phyloP scores from a whole-genome alignment of 2,113 vertebrate genomes.

The Potamarius usumacintae region DNA sequence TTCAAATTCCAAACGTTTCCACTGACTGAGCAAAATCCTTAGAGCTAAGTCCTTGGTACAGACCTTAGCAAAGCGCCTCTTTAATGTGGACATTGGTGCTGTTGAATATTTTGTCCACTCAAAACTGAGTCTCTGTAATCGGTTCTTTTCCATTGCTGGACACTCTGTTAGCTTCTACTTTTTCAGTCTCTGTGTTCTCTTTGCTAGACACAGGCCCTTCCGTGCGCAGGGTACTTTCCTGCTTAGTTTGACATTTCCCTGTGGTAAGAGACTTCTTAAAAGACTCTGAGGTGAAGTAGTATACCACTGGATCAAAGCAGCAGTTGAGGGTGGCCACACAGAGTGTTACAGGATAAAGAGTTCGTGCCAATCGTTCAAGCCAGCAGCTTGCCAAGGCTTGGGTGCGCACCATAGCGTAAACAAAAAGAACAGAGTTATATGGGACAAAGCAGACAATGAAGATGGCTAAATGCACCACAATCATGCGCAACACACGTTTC shows the following conservation, averaged over 20 bases:
- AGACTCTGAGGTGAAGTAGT: constrained; percentile 96
- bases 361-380: constrained; percentile 88
- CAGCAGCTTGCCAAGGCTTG: constrained; percentile 87
- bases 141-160: constrained; percentile 78
- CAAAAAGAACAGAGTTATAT: constrained; percentile 93
- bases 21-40: constrained; percentile 7
- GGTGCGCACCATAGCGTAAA: constrained; percentile 92
- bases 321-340: constrained; percentile 94
- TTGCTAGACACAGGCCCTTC: constrained; percentile 75
- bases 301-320: constrained; percentile 96
- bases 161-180: constrained; percentile 63
- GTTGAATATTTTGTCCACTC: constrained; percentile 52
- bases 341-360: constrained; percentile 91
- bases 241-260: constrained; percentile 78
- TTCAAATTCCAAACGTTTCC: constrained; percentile 33
- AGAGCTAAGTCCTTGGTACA: background rate
- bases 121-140: constrained; percentile 76
- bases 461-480: constrained; percentile 90
- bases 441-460: constrained; percentile 96
- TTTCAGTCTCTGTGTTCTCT: constrained; percentile 71
- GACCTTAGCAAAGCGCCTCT: constrained; percentile 14
- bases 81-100: background rate
- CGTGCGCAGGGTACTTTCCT: constrained; percentile 81
- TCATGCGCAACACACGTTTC: constrained; percentile 91
- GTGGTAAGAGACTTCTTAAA: constrained; percentile 94